Evolutionary conservation across 2,888 invertebrate species (phyloP), one percentile per base, ranked within the genome.

Genomic region (Amphipyra tragopoginis): DNA sequence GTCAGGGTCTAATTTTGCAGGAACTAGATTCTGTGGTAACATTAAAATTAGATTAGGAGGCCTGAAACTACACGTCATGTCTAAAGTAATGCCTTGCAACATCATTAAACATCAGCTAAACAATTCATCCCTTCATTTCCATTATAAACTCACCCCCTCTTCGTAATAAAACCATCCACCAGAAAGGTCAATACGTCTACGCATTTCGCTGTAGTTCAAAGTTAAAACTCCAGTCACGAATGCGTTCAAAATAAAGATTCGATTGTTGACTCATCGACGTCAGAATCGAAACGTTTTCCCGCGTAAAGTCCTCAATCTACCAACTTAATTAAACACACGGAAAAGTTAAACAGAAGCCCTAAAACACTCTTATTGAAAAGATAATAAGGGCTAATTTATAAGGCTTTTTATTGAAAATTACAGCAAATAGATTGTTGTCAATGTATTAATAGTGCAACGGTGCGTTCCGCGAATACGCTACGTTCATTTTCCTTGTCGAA

Each of bases 381-480:
- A 10, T 0, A 15, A 59, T 79, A 78, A 82, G 80, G 75, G 64
- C 52, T 55, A 67, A 71, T 44, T 72, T 81, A 59, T 49, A 56
- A 59, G 63, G 65, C 53, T 39, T 48, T 40, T 6, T 13, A 21
- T 40, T 50, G 45, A 56, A 57, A 4, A 13, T 38, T 51, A 59
- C 53, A 76, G 70, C 75, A 72, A 79, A 71, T 72, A 67, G 57
- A 59, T 81, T 82, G 85, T 81, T 82, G 85, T 79, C 72, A 72
- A 78, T 82, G 78, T 91, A 92, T 93, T 90, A 90, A 93, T 93
- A 93, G 90, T 90, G 92, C 90, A 91, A 85, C 86, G 87, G 86
- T 86, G 85, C 84, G 88, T 91, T 93, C 92, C 69, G 82, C 86
- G 93, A 93, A 93, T 82, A 81, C 86, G 80, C 83, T 84, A 82